phyloP scores from a whole-genome alignment of 2,797 vertebrate genomes.

The Muraenolepis orangiensis region DNA sequence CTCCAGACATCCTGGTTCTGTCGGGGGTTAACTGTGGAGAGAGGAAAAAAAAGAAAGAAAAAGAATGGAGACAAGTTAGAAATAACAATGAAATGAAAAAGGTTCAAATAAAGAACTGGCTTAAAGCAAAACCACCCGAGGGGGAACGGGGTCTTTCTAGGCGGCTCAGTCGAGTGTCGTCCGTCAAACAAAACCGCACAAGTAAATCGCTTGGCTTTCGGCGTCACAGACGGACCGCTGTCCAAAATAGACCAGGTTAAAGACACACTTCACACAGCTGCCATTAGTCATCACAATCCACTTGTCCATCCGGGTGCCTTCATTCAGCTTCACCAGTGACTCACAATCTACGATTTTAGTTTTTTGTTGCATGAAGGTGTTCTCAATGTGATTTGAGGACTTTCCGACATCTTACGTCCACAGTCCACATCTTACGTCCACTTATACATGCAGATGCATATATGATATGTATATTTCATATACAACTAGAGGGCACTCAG shows the following conservation, averaged over 20 bases:
- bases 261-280: neutral
- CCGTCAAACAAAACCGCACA: too few relatives aligned
- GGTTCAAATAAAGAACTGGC: neutral
- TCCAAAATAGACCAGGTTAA: neutral
- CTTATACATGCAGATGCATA: too few relatives aligned
- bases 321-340: neutral
- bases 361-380: too few relatives aligned
- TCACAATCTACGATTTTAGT: too few relatives aligned
- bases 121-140: neutral
- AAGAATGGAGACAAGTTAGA: constrained; percentile 14
- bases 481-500: too few relatives aligned
- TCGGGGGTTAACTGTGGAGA: constrained; percentile 72
- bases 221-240: neutral
- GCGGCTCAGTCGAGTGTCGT: too few relatives aligned
- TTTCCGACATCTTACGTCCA: neutral
- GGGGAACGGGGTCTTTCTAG: neutral
- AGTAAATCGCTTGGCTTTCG: neutral
- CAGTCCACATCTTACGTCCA: too few relatives aligned
- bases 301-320: neutral
- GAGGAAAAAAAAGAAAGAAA: constrained; percentile 31
- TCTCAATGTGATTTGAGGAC: neutral
- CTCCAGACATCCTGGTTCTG: constrained; percentile 28
- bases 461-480: too few relatives aligned
- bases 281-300: neutral
- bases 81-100: too few relatives aligned